Percentiles rank a stretch among this genome's conserved stretches.
Conservation (phyloP, 2,797 vertebrate genomes). For the Nyctibius grandis region DNA sequence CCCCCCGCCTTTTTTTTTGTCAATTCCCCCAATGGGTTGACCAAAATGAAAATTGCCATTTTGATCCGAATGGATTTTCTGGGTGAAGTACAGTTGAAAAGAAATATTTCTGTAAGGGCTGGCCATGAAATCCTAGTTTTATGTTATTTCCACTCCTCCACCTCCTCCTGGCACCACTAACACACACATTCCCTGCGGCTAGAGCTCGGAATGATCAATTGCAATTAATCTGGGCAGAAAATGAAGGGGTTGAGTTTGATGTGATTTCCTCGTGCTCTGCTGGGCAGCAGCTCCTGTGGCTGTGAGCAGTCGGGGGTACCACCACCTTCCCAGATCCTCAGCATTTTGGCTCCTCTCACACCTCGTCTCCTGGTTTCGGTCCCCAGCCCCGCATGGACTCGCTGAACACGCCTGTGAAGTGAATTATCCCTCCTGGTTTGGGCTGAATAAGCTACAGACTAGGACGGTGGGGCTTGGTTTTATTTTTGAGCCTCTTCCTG, state of each 20-base stretch:
- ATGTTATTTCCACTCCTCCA: conserved; percentile 10
- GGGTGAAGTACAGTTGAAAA: not conserved
- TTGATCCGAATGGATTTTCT: conserved; percentile 7
- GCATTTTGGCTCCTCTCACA: not conserved
- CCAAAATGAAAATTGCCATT: not conserved
- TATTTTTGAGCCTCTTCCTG: not conserved
- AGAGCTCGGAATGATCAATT: not conserved
- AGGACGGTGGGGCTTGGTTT: not conserved
- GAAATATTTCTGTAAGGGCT: not conserved
- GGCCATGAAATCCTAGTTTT: not conserved
- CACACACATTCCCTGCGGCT: not conserved
- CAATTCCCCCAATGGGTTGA: not conserved
- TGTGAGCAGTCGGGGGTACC: not conserved
- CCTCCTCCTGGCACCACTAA: not conserved
- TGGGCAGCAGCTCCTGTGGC: not conserved
- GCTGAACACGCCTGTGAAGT: not conserved
- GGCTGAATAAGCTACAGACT: not conserved
- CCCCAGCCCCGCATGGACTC: not conserved
- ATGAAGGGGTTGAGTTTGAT: not conserved
- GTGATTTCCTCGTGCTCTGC: not conserved
- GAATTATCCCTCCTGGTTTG: not conserved
- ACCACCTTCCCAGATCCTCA: not conserved
- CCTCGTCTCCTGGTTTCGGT: not conserved
- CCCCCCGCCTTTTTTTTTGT: no score
- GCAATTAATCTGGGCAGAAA: conserved; percentile 26